Conservation (phyloP, 1,140 invertebrate species). For the Pararge aegeria region DNA sequence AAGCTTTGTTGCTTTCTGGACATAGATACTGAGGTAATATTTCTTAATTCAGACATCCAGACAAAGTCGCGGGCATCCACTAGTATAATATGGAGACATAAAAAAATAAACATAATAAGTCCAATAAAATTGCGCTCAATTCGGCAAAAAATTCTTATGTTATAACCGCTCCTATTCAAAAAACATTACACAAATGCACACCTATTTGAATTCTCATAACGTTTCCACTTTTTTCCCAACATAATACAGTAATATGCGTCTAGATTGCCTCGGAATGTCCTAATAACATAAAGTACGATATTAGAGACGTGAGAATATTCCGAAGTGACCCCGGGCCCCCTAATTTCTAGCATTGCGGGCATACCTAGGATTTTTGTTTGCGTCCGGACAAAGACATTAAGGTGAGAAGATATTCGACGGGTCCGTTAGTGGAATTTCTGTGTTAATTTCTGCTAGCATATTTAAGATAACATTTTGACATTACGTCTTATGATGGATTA, state of each 20-base stretch:
- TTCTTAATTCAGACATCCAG: no score
- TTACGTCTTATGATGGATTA: not conserved
- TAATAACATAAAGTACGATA: slow-evolving; percentile 42
- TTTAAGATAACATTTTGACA: not conserved
- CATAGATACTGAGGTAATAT: no score
- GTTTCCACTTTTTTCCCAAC: slow-evolving; percentile 2
- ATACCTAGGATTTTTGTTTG: slow-evolving; percentile 52
- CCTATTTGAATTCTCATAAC: slow-evolving; percentile 4
- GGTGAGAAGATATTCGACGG: slow-evolving; percentile 28
- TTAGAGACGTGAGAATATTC: slow-evolving; percentile 39
- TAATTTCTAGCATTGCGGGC: slow-evolving; percentile 40
- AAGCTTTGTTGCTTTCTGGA: no score
- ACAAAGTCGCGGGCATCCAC: no score
- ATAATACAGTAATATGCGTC: slow-evolving; percentile 26
- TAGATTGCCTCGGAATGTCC: slow-evolving; percentile 35
- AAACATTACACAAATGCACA: not conserved
- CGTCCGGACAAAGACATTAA: slow-evolving; percentile 36
- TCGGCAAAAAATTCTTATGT: not conserved
- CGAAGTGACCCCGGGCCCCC: slow-evolving; percentile 26
- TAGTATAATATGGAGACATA: no score
- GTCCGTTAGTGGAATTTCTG: slow-evolving; percentile 8
- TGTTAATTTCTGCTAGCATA: slow-evolving; percentile 5
- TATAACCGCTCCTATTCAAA: not conserved
- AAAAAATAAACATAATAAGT: no score
- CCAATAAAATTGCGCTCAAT: not conserved